These are phyloP conservation scores for Perccottus glenii DNA, from an alignment of 2,113 vertebrate genomes.

Conservation along the genomic window DNA sequence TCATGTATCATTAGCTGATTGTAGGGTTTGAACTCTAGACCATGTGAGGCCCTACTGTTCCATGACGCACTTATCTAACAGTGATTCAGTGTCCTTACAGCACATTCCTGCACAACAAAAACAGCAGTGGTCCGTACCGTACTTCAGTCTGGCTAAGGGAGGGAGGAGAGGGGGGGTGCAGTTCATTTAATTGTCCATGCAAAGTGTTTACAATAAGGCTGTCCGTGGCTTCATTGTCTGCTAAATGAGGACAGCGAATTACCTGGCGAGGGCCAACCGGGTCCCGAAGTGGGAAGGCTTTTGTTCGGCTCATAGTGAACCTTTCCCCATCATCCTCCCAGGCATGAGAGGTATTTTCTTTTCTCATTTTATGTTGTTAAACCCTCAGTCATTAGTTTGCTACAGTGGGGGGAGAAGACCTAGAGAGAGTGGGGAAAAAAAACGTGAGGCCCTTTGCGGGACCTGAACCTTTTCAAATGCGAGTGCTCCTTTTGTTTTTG, in stretches of 20 bases:
- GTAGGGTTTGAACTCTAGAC: slow-evolving; percentile 3
- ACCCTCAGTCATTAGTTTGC: slow-evolving; percentile 88
- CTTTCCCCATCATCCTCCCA: slow-evolving; percentile 63
- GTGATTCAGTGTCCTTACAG: slow-evolving; percentile 33
- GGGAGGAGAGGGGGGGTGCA: slow-evolving; percentile 1
- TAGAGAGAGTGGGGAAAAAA: slow-evolving; percentile 47
- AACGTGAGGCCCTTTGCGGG: slow-evolving; percentile 88
- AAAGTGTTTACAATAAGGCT: slow-evolving; percentile 83
- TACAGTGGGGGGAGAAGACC: slow-evolving; percentile 59
- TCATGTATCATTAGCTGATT: not conserved
- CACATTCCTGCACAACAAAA: slow-evolving; percentile 57
- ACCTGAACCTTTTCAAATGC: slow-evolving; percentile 91
- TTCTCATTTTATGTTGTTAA: slow-evolving; percentile 74
- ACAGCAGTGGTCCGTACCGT: slow-evolving; percentile 31
- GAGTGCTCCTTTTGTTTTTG: slow-evolving; percentile 92
- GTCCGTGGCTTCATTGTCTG: slow-evolving; percentile 76
- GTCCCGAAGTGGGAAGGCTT: slow-evolving; percentile 87
- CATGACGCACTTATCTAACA: slow-evolving; percentile 27
- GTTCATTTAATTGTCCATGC: slow-evolving; percentile 65
- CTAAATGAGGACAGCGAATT: slow-evolving; percentile 82
- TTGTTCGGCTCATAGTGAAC: slow-evolving; percentile 79
- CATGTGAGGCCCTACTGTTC: slow-evolving; percentile 5
- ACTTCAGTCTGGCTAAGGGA: slow-evolving; percentile 30
- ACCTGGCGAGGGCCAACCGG: slow-evolving; percentile 90
- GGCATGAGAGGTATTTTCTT: slow-evolving; percentile 61